A percentile compares a stretch with the other conserved stretches of the same genome.
Evolutionary conservation across 1,140 invertebrate species (phyloP).

Genomic region (Drosophila parvula): DNA sequence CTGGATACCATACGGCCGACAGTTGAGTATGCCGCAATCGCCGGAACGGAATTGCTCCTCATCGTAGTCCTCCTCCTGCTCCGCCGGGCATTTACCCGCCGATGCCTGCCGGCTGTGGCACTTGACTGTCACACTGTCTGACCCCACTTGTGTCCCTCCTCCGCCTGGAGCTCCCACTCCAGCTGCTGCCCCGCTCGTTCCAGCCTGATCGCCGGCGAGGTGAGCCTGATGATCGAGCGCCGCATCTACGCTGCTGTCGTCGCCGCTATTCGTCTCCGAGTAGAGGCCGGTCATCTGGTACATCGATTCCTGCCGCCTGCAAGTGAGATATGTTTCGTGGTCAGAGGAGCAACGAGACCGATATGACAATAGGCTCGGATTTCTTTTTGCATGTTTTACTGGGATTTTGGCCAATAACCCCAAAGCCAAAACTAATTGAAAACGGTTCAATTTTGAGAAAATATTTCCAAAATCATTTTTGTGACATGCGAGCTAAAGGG

Average conservation of each 20-base stretch:
- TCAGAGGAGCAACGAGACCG: slow-evolving; percentile 34
- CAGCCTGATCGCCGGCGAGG: slow-evolving; percentile 51
- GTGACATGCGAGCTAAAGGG: slow-evolving; percentile 8
- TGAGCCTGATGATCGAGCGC: slow-evolving; percentile 47
- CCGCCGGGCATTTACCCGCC: slow-evolving; percentile 71
- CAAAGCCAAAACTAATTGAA: slow-evolving; percentile 14
- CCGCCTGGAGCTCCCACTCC: background rate
- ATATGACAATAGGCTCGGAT: slow-evolving; percentile 17
- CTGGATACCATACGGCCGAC: slow-evolving; percentile 92
- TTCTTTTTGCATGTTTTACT: slow-evolving; percentile 29
- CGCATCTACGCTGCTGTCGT: slow-evolving; percentile 85
- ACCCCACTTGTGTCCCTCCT: slow-evolving; percentile 55
- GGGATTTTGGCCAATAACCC: slow-evolving; percentile 26
- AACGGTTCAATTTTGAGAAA: slow-evolving; percentile 18
- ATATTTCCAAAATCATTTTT: slow-evolving; percentile 12
- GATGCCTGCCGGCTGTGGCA: slow-evolving; percentile 92
- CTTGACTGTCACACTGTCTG: slow-evolving; percentile 84
- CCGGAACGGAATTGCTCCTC: slow-evolving; percentile 84
- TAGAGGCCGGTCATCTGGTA: slow-evolving; percentile 94
- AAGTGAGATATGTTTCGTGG: slow-evolving; percentile 37
- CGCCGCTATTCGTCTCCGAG: slow-evolving; percentile 87
- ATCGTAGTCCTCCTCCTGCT: slow-evolving; percentile 62
- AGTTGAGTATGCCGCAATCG: slow-evolving; percentile 93
- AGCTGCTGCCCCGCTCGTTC: slow-evolving; percentile 56
- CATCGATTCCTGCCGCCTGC: slow-evolving; percentile 92